Evolutionary conservation across 1,140 invertebrate species (phyloP), one percentile per base, ranked within the genome.

Genomic region (Neoseiulus cucumeris): DNA sequence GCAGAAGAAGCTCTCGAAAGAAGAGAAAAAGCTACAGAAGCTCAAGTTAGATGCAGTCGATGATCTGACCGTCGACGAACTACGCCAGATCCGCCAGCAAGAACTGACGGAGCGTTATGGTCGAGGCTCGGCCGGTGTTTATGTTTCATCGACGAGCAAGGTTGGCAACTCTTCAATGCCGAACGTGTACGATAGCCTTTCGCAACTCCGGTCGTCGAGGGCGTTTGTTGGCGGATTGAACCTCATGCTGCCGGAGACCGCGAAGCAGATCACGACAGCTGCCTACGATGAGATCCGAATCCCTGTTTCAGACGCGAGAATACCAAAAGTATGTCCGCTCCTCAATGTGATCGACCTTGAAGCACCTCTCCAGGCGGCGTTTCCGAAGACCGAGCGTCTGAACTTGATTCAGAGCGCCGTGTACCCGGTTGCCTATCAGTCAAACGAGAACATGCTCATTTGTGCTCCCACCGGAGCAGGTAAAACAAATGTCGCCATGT

Each of bases 401-500:
- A 99, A 99, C 78, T 78, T 85, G 65, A 97, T 99, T 68, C 95
- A 99, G 75, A 90, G 89, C 0, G 85, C 97, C 64, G 95, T 99
- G 0, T 98, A 87, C 77, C 82, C 91, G 47, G 83, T 89, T 1
- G 96, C 96, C 0, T 98, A 97, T 78, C 84, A 90, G 71, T 91
- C 89, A 7, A 95, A 97, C 75, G 91, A 98, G 73, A 99, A 99
- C 76, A 79, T 99, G 71, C 75, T 99, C 5, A 89, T 96, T 67
- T 94, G 91, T 78, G 92, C 92, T 0, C 92, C 92, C 0, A 96
- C 92, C 1, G 92, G 92, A 20, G 91, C 92, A 4, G 92, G 91
- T 64, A 99, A 99, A 79, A 99, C 96, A 0, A 99, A 99, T 76
- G 91, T 98, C 67, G 96, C 96, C 1, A 82, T 99, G 79, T 77